Conservation (phyloP, 23 tunicate species). For the Phallusia fumigata region DNA sequence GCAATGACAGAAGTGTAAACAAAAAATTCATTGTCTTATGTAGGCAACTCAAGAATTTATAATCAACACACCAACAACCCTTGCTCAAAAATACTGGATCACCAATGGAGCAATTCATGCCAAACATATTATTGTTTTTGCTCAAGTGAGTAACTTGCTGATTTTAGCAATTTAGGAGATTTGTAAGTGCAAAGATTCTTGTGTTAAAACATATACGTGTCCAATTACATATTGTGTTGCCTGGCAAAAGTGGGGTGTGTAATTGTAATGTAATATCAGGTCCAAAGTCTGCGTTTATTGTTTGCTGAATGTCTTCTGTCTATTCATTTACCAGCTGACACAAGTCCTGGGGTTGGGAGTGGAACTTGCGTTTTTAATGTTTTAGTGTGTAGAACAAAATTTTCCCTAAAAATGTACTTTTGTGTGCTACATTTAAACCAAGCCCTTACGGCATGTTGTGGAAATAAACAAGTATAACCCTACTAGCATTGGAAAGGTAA, state of each 20-base stretch:
- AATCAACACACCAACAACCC: conserved; percentile 85
- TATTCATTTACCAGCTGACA: too few relatives aligned
- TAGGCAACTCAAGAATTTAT: conserved; percentile 71
- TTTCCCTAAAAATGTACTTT: too few relatives aligned
- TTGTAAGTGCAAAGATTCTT: background rate
- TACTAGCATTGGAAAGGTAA: too few relatives aligned
- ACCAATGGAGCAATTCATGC: conserved; percentile 97
- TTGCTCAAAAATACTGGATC: conserved; percentile 99
- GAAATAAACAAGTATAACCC: too few relatives aligned
- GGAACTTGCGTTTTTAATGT: too few relatives aligned
- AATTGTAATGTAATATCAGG: background rate
- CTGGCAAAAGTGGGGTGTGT: background rate
- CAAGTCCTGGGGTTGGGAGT: too few relatives aligned
- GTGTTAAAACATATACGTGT: background rate
- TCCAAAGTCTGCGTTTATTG: conserved; percentile 2
- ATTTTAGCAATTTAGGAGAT: too few relatives aligned
- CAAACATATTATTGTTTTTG: conserved; percentile 90
- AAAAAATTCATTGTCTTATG: background rate
- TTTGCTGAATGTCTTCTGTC: background rate
- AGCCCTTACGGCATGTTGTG: too few relatives aligned
- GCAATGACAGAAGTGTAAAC: too few relatives aligned
- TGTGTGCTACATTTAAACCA: too few relatives aligned
- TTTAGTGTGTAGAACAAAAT: too few relatives aligned
- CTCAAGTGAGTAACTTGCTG: conserved; percentile 67
- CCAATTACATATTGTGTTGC: background rate